These are phyloP conservation scores for Lateolabrax maculatus DNA, from an alignment of 2,797 vertebrate species.

Conservation along the genomic window DNA sequence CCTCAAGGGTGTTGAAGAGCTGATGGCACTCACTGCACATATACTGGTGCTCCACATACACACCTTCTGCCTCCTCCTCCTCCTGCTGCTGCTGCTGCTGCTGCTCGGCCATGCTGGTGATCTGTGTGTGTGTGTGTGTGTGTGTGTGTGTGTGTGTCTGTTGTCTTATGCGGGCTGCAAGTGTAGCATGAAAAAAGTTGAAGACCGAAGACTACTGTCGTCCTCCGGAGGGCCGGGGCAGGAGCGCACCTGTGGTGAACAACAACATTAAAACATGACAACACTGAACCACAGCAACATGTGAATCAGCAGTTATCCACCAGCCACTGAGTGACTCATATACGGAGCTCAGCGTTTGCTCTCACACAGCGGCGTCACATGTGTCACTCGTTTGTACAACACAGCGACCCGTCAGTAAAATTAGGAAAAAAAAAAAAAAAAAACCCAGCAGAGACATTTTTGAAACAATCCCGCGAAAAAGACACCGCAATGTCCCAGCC, in stretches of 20 bases:
- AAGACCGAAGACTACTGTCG: slow-evolving; percentile 8
- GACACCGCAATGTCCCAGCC: slow-evolving; percentile 6
- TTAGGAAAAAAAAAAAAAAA: no score
- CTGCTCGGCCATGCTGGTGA: slow-evolving; percentile 84
- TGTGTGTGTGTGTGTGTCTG: neutral
- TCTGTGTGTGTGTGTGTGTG: slow-evolving; percentile 5
- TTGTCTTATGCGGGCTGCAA: slow-evolving; percentile 17
- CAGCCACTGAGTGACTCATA: neutral
- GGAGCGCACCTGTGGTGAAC: slow-evolving; percentile 43
- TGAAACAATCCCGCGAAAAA: slow-evolving; percentile 9
- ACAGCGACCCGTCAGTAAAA: neutral
- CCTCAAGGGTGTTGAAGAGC: slow-evolving; percentile 92
- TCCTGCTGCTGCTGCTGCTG: no score
- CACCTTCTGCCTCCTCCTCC: slow-evolving; percentile 80
- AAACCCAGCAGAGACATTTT: neutral
- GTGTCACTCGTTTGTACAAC: neutral
- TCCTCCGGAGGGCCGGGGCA: slow-evolving; percentile 10
- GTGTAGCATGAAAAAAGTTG: slow-evolving; percentile 40
- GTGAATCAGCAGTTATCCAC: neutral
- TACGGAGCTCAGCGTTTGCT: neutral
- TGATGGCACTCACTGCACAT: slow-evolving; percentile 95
- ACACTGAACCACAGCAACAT: neutral
- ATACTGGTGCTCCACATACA: slow-evolving; percentile 93
- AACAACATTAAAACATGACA: neutral
- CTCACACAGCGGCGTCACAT: no score